Percentiles rank a stretch among this genome's conserved stretches.
These are phyloP conservation scores for Phodopus roborovskii DNA, from an alignment of 2,113 vertebrate species.

Conservation along the genomic window DNA sequence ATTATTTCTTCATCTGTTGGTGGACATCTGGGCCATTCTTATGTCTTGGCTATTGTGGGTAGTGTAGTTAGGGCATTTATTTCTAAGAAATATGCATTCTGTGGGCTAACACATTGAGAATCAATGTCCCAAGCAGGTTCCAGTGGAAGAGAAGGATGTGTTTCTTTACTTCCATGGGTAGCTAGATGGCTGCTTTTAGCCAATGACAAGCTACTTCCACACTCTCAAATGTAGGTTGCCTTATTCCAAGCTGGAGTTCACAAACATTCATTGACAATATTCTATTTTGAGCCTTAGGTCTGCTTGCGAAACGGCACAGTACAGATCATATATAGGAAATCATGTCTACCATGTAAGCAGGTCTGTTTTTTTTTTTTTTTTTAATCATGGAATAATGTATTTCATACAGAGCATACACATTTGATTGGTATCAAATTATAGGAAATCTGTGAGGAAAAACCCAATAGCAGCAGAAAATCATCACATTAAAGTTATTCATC, in stretches of 20 bases:
- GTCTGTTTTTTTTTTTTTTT: background rate
- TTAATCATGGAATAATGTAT: conserved; percentile 35
- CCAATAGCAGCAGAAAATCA: conserved; percentile 49
- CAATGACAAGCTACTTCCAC: background rate
- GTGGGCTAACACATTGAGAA: conserved; percentile 29
- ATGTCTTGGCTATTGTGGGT: background rate
- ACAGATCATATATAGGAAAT: background rate
- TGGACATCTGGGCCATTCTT: background rate
- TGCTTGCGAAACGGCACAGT: background rate
- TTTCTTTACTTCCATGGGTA: background rate
- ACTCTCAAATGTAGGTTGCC: background rate
- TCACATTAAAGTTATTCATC: conserved; percentile 44
- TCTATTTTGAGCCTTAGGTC: conserved; percentile 1
- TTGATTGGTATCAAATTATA: conserved; percentile 54
- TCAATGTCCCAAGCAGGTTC: background rate
- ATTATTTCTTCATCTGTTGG: background rate
- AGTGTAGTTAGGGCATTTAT: background rate
- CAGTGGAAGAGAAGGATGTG: background rate
- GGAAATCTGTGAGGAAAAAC: conserved; percentile 40
- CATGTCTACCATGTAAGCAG: background rate
- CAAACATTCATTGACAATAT: background rate
- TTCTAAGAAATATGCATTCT: background rate
- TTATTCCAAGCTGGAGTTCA: background rate
- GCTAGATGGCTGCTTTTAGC: background rate
- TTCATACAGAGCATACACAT: conserved; percentile 47